These are phyloP conservation scores for Muscina levida DNA, from an alignment of 2,888 invertebrate species.

Conservation along the genomic window DNA sequence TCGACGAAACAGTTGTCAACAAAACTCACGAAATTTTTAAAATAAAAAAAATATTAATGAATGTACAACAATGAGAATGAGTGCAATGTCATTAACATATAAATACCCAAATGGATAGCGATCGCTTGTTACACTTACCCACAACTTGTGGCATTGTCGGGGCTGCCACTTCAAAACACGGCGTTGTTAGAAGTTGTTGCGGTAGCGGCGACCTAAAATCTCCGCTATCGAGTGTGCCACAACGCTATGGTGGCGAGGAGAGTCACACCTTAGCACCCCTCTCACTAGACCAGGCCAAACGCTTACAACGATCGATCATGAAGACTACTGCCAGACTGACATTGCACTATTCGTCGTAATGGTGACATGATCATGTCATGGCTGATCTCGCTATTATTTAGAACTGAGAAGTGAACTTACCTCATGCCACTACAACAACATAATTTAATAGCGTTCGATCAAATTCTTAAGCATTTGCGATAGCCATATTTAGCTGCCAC, in stretches of 20 bases:
- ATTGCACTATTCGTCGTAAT: neutral
- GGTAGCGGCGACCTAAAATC: neutral
- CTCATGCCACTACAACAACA: neutral
- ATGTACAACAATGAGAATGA: conserved; percentile 29
- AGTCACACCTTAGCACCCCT: neutral
- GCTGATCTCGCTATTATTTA: conserved; percentile 10
- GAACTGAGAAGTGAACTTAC: neutral
- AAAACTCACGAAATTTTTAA: neutral
- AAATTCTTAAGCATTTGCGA: neutral
- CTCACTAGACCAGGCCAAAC: neutral
- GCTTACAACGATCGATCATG: conserved; percentile 15
- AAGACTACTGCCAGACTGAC: conserved; percentile 23
- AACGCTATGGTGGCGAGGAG: too few relatives aligned
- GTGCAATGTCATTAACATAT: conserved; percentile 59
- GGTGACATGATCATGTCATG: conserved; percentile 59
- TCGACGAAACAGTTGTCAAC: neutral
- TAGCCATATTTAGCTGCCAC: conserved; percentile 17
- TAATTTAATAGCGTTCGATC: neutral
- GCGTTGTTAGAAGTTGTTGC: neutral
- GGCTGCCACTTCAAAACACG: neutral
- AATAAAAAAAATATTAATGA: conserved; percentile 8
- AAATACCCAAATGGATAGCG: conserved; percentile 16
- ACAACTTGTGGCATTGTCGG: neutral
- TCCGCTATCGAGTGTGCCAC: too few relatives aligned
- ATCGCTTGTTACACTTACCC: conserved; percentile 20